A percentile compares a stretch with the other conserved stretches of the same genome.
These are phyloP conservation scores for Leucoraja erinaceus DNA, from an alignment of 2,113 vertebrate genomes.

Conservation along the genomic window DNA sequence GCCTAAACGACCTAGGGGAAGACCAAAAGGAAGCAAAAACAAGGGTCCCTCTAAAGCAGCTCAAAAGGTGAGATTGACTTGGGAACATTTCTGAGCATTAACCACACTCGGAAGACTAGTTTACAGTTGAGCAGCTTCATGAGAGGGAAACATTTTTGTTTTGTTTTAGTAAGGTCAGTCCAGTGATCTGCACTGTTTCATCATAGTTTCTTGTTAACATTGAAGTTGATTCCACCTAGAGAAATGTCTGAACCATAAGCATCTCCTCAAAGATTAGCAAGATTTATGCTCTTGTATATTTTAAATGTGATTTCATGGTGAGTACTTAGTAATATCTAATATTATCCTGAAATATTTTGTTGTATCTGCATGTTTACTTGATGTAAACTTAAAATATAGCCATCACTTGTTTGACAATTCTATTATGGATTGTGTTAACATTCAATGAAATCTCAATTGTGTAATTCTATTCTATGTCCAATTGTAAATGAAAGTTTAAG, in stretches of 20 bases:
- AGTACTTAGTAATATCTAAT: neutral
- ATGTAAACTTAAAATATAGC: neutral
- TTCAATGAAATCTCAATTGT: neutral
- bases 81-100: conserved; percentile 27
- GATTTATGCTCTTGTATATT: neutral
- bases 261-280: neutral
- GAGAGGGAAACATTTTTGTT: neutral
- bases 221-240: neutral
- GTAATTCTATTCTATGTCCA: neutral
- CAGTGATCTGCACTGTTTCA: neutral
- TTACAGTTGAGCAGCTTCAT: neutral
- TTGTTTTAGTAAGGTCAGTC: neutral
- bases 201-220: neutral
- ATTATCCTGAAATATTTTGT: neutral
- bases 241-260: neutral
- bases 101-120: conserved; percentile 17
- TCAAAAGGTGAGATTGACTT: conserved; percentile 76
- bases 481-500: neutral
- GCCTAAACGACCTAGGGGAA: conserved; percentile 92
- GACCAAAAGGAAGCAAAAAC: conserved; percentile 96
- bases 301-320: neutral
- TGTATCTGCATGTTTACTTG: neutral
- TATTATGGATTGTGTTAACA: neutral
- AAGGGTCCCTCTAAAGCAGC: conserved; percentile 92
- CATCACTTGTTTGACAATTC: neutral